Conservation (phyloP, 2,888 invertebrate species). For the Sisyra terminalis region DNA sequence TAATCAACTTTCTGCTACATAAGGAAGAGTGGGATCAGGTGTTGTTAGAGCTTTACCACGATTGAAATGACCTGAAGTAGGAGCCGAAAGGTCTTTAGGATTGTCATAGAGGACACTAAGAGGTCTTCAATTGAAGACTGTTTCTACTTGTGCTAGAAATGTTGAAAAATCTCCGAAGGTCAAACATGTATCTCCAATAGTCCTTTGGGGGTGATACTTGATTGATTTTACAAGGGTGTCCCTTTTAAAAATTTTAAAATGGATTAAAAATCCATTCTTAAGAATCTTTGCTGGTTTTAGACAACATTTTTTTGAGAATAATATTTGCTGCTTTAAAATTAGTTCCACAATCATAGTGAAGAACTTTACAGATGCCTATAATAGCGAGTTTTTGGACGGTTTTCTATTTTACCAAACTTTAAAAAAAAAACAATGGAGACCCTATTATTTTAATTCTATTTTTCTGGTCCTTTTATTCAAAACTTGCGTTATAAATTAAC, state of each 20-base stretch:
- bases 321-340: slow-evolving; percentile 15
- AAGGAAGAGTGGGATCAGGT: not conserved
- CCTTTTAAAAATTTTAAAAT: no score
- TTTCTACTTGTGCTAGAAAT: slow-evolving; percentile 4
- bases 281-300: slow-evolving; percentile 3
- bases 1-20: no score
- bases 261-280: no score
- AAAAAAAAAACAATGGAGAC: no score
- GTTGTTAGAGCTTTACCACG: not conserved
- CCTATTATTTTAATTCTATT: no score
- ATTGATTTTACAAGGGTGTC: slow-evolving; percentile 6
- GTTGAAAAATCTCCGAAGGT: slow-evolving; percentile 6
- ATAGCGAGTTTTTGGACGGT: no score
- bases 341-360: not conserved
- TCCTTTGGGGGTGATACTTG: slow-evolving; percentile 4
- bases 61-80: not conserved
- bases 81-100: not conserved
- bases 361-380: no score
- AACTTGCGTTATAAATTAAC: no score
- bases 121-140: slow-evolving; percentile 7
- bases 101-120: not conserved
- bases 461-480: no score
- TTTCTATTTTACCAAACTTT: no score
- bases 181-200: not conserved
- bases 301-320: not conserved